Base-by-base conservation (phyloP, 2,797 vertebrate genomes). In the Sebastes aleutianus region DNA sequence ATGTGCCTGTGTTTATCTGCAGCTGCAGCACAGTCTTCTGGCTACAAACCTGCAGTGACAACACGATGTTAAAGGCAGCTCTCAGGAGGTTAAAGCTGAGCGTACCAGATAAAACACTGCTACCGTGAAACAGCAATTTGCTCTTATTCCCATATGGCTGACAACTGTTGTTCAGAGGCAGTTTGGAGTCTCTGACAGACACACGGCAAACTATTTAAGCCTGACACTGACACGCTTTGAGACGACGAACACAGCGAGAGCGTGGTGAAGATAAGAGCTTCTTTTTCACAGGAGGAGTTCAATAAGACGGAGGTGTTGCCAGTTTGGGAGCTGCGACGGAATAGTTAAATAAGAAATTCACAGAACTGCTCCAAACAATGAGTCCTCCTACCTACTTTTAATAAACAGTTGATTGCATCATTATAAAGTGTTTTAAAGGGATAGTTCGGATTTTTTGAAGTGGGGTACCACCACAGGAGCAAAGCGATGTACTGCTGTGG, bases 101-200 rank as follows among this genome's bases (percentile, higher is more conserved):
- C 5, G 6, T 58, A 66, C 68, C 66, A 85, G 57, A 87, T 81
- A 66, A 59, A 74, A 65, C 56, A 29, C 26, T 8, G 27, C 72
- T 50, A 16, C 68, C 6, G 43, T 8, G 78, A 89, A 85, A 70
- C 78, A 43, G 66, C 63, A 76, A 72, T 83, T 86, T 87, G 58
- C 76, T 84, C 66, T 63, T 62, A 84, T 84, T 88, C 85, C 87
- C 82, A 77, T n/a, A 22, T n/a, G 67, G 66, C 86, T 79, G 76
- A 29, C 65, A 50, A 78, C 67, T 74, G 85, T 59, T 80, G 74
- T 74, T 87, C 77, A 67, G 67, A 74, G 43, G 67, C 57, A 18
- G 18, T 9, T 50, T 76, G 24, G 71, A 78, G 64, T 82, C 66
- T 79, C 57, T 63, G 83, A 80, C 77, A 74, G 83, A 82, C 73